These are phyloP conservation scores for Thunnus maccoyii DNA, from an alignment of 2,113 vertebrate genomes.

Conservation along the genomic window DNA sequence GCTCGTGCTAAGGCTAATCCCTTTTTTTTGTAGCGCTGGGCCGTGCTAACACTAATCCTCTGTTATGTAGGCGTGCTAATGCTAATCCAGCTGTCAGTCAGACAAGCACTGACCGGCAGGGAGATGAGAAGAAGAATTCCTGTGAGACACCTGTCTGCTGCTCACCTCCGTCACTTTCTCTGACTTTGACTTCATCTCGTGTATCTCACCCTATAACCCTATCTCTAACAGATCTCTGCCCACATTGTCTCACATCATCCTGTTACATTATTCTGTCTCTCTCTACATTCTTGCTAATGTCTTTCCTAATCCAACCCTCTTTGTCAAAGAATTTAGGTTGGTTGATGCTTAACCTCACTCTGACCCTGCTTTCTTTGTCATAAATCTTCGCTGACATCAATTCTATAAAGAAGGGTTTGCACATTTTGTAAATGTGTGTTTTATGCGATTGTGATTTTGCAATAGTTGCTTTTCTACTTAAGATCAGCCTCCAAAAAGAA, in stretches of 20 bases:
- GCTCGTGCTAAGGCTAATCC: constrained; percentile 57
- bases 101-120: not conserved
- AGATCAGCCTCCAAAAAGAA: too few species aligned
- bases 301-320: not conserved
- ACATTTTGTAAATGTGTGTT: too few species aligned
- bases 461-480: too few species aligned
- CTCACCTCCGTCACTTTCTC: not conserved
- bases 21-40: constrained; percentile 1
- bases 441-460: too few species aligned
- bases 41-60: constrained; percentile 38
- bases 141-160: not conserved
- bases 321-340: too few species aligned
- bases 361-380: not conserved
- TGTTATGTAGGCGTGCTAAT: constrained; percentile 40
- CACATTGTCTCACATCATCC: not conserved
- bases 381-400: not conserved
- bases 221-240: not conserved
- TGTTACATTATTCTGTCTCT: too few species aligned
- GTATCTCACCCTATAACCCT: too few species aligned
- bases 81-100: constrained; percentile 57
- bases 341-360: not conserved
- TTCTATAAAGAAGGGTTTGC: too few species aligned
- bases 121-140: not conserved
- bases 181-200: not conserved
- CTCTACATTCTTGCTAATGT: not conserved